Evolutionary conservation across 2,797 vertebrate genomes (phyloP).

Genomic region (Anas flavirostris): DNA sequence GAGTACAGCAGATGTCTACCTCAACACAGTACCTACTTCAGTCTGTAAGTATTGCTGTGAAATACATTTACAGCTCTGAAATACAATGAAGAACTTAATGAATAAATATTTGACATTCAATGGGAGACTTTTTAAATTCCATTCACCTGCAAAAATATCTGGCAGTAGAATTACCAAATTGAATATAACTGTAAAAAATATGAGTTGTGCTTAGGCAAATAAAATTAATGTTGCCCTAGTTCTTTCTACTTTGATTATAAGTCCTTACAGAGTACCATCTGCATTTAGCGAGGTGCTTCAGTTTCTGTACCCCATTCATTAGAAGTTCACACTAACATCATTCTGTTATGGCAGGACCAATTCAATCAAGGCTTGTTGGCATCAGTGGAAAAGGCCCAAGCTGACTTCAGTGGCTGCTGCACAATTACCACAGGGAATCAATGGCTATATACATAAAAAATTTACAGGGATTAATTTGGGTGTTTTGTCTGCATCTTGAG

Average conservation of each 20-base stretch:
- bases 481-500: not conserved
- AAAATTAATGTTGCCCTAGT: not conserved
- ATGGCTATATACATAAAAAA: not conserved
- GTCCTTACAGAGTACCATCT: not conserved
- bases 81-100: not conserved
- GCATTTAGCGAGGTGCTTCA: not conserved
- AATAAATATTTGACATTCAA: not conserved
- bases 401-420: not conserved
- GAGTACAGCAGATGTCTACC: not conserved
- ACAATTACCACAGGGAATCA: not conserved
- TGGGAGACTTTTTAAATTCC: not conserved
- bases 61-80: slow-evolving; percentile 8
- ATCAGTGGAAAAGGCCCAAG: not conserved
- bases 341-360: not conserved
- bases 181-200: not conserved
- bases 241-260: not conserved
- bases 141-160: not conserved
- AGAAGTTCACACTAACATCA: not conserved
- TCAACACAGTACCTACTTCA: not conserved
- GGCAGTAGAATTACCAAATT: not conserved
- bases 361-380: not conserved
- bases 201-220: not conserved
- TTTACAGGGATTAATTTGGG: not conserved
- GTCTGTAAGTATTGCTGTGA: not conserved
- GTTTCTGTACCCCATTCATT: not conserved